Percentiles rank a stretch among this genome's conserved stretches.
Evolutionary conservation across 2,797 vertebrate species (phyloP).

Genomic region (Mionectes olivaceus): DNA sequence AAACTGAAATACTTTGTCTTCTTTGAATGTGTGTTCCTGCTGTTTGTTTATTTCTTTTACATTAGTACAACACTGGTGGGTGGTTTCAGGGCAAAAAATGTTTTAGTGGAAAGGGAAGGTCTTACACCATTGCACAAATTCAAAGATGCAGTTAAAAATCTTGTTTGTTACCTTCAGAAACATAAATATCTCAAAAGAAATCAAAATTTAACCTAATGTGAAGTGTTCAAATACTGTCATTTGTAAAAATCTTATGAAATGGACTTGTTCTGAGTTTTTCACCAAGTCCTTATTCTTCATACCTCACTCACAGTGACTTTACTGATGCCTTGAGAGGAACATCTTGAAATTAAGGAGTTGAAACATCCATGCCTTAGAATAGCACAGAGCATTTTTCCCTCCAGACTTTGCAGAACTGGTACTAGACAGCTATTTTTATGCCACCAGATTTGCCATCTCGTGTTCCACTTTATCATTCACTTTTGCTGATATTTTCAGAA

Average conservation of each 20-base stretch:
- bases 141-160: not conserved
- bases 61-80: not conserved
- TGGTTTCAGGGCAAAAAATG: not conserved
- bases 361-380: slow-evolving; percentile 3
- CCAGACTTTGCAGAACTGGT: not conserved
- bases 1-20: not conserved
- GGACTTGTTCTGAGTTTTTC: not conserved
- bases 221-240: not conserved
- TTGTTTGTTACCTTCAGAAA: not conserved
- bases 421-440: slow-evolving; percentile 17
- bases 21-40: not conserved
- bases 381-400: not conserved
- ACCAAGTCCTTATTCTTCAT: not conserved
- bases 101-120: not conserved
- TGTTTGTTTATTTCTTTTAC: not conserved
- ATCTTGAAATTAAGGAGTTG: not conserved
- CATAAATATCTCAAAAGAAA: not conserved
- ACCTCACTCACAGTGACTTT: not conserved
- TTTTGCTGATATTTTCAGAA: not conserved
- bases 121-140: not conserved
- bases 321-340: not conserved
- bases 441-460: not conserved
- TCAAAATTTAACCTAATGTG: not conserved
- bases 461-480: not conserved
- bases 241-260: not conserved